Conservation (phyloP, 2,797 vertebrate species). For the Falco peregrinus region DNA sequence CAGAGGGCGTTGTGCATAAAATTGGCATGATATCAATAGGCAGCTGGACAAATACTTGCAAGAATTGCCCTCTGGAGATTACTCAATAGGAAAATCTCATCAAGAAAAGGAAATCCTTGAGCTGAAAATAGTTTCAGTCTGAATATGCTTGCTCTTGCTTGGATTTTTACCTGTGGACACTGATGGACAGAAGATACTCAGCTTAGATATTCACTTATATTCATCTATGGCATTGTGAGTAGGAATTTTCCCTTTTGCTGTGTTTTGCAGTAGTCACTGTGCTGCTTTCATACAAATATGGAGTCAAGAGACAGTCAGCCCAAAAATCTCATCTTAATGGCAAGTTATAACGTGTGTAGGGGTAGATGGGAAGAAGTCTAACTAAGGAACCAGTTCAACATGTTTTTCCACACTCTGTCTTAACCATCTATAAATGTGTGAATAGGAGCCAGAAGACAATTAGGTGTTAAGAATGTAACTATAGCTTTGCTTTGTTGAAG, state of each 20-base stretch:
- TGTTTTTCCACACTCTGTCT: not conserved
- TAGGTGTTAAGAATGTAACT: not conserved
- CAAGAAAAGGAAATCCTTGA: not conserved
- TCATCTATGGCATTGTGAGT: not conserved
- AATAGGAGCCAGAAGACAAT: not conserved
- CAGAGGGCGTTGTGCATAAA: not conserved
- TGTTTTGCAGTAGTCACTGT: not conserved
- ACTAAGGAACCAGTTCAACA: not conserved
- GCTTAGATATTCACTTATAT: not conserved
- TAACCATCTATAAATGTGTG: not conserved
- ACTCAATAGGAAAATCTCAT: conserved; percentile 7
- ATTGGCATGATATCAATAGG: not conserved
- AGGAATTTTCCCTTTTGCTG: not conserved
- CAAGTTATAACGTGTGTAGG: conserved; percentile 23
- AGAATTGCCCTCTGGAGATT: not conserved
- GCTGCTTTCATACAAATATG: not conserved
- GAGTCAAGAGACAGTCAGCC: not conserved
- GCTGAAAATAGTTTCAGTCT: not conserved
- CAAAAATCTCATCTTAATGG: not conserved
- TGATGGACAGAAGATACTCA: not conserved
- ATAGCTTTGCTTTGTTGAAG: not conserved
- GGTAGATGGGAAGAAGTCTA: not conserved
- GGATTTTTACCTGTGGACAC: not conserved
- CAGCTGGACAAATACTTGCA: not conserved
- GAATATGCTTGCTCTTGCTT: not conserved